Base-by-base conservation (phyloP, 2,797 vertebrate species). In the Sternarchorhynchus goeldii region DNA sequence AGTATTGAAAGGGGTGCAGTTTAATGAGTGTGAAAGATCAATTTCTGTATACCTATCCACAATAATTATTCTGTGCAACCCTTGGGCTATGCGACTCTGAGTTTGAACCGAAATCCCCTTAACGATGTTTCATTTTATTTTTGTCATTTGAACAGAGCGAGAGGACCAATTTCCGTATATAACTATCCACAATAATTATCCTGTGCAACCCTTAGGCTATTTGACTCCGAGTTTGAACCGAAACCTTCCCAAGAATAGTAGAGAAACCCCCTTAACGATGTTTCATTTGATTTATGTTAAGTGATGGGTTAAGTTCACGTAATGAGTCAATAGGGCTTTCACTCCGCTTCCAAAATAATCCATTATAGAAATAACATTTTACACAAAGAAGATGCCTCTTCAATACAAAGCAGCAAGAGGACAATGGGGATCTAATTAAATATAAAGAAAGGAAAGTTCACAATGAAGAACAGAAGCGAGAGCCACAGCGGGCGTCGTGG, bases 381-480 rank as follows among this genome's bases (percentile, higher is more conserved):
- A n/a, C 6, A 69, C 45, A 55, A 55, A 69, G 2, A 18, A 29
- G 18, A 67, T 3, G n/a, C 63, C 20, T n/a, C 5, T 25, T 68
- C 14, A 2, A 17, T 14, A 1, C 66, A 32, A 18, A 14, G 36
- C 25, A 74, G 17, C 55, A 31, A 2, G 3, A 45, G 36, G 21
- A 67, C 36, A 59, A 73, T 25, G 34, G 62, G n/a, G 63, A 55
- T 20, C 39, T 31, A 68, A 62, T 74, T 68, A 68, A 60, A 62
- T 39, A 59, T 4, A 21, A n/a, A 25, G 71, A 36, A 72, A 74
- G 50, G 36, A 59, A 66, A 8, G 29, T 74, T 74, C 56, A 25
- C 34, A 3, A 32, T 34, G 50, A 53, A 74, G 59, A 74, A 34
- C 25, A 3, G 66, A 58, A 14, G 12, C 25, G 14, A 53, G 2